Evolutionary conservation across 2,888 invertebrate genomes (phyloP).

Genomic region (Magallana nippona): DNA sequence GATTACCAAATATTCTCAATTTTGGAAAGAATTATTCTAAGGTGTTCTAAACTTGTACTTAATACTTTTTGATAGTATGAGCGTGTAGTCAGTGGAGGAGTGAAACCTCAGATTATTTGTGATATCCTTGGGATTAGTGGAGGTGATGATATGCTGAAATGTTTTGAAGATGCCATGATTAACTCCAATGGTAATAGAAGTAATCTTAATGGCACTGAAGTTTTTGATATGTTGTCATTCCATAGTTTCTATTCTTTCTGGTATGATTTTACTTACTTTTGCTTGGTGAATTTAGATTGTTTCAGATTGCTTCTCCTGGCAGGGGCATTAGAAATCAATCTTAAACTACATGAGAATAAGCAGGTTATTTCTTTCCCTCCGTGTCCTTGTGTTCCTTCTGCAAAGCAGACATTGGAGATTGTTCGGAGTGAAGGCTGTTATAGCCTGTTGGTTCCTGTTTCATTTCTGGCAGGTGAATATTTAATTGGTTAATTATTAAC

Average conservation of each 20-base stretch:
- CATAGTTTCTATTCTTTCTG: no score
- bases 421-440: not conserved
- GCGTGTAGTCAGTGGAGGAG: no score
- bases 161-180: no score
- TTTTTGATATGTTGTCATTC: no score
- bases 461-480: not conserved
- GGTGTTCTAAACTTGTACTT: no score
- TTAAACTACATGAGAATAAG: not conserved
- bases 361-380: not conserved
- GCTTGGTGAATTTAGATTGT: not conserved
- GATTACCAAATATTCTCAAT: not conserved
- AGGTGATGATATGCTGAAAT: no score
- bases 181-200: no score
- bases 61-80: no score
- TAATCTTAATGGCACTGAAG: no score
- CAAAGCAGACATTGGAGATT: not conserved
- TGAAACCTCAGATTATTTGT: no score
- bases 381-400: not conserved
- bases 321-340: not conserved
- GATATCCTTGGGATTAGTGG: no score
- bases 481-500: not conserved
- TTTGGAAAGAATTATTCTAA: not conserved
- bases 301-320: conserved; percentile 5
- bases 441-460: not conserved
- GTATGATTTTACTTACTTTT: not conserved